Conservation (phyloP, 1,140 invertebrate genomes). For the Papilio polytes region DNA sequence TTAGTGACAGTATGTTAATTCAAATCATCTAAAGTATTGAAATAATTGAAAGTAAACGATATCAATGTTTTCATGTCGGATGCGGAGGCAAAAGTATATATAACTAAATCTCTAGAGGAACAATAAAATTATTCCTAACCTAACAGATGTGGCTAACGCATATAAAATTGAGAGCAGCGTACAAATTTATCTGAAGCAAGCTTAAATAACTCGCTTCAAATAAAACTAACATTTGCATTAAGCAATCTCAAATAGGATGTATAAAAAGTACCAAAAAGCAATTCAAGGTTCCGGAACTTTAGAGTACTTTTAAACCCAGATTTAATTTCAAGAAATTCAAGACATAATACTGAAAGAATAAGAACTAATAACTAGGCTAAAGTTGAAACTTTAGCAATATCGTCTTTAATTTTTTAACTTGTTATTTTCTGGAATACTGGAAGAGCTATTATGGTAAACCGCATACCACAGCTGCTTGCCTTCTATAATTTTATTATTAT, state of each 20-base stretch:
- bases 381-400: conserved; percentile 12
- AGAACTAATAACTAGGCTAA: background rate
- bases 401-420: conserved; percentile 5
- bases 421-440: background rate
- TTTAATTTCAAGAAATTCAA: background rate
- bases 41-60: too few relatives aligned
- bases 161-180: background rate
- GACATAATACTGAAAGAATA: background rate
- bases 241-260: background rate
- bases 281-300: background rate
- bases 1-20: background rate
- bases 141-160: background rate
- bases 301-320: too few relatives aligned
- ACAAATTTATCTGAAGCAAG: too few relatives aligned
- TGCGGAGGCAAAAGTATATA: too few relatives aligned
- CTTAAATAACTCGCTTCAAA: background rate
- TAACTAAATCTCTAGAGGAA: background rate
- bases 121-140: background rate
- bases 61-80: too few relatives aligned
- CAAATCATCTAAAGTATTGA: too few relatives aligned
- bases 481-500: background rate
- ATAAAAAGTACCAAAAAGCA: background rate
- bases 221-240: background rate
- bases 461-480: background rate
- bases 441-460: conserved; percentile 5